A percentile compares a stretch with the other conserved stretches of the same genome.
Evolutionary conservation across 1,140 invertebrate genomes (phyloP).

Genomic region (Zaprionus ornatus): DNA sequence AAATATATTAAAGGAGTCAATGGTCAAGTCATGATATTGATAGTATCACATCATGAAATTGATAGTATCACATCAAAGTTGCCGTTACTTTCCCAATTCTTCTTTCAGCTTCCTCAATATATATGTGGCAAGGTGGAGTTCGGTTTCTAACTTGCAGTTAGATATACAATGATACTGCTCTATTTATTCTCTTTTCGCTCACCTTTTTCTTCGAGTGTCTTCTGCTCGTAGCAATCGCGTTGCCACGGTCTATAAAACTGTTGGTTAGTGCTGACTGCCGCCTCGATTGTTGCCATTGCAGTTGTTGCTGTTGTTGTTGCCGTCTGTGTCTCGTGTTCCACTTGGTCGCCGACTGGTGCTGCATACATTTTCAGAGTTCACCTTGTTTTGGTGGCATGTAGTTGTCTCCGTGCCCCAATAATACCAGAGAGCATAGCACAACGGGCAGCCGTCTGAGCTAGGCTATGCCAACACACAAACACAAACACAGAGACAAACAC

Average conservation of each 20-base stretch:
- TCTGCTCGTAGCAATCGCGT: conserved; percentile 47
- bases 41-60: too few species aligned
- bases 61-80: too few species aligned
- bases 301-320: conserved; percentile 19
- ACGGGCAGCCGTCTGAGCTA: not conserved
- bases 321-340: conserved; percentile 42
- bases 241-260: conserved; percentile 66
- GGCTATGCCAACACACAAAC: not conserved
- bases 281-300: conserved; percentile 38
- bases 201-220: conserved; percentile 19
- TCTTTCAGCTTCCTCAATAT: not conserved
- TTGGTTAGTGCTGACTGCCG: conserved; percentile 49
- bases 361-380: conserved; percentile 31
- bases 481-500: not conserved
- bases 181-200: not conserved
- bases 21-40: too few species aligned
- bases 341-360: conserved; percentile 11
- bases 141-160: too few species aligned
- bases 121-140: not conserved
- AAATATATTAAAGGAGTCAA: not conserved
- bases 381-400: conserved; percentile 59
- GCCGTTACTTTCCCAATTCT: too few species aligned
- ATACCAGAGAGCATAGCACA: conserved; percentile 39
- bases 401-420: conserved; percentile 46
- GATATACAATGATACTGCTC: not conserved